phyloP scores from a whole-genome alignment of 2,797 vertebrate species.

The Gambelia wislizenii region DNA sequence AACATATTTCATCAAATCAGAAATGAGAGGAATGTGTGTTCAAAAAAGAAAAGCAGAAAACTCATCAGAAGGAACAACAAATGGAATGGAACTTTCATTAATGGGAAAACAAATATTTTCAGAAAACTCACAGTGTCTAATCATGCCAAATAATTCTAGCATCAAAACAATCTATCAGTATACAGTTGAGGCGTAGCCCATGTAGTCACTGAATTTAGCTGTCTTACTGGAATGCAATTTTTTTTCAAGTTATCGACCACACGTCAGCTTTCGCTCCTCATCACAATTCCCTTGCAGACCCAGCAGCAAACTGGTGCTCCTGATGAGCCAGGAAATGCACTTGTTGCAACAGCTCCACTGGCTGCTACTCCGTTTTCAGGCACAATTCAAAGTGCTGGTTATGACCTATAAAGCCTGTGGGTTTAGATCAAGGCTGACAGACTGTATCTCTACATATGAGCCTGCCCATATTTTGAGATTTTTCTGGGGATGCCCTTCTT shows the following conservation, averaged over 20 bases:
- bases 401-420: too few relatives aligned
- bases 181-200: slow-evolving; percentile 29
- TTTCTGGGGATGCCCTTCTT: too few relatives aligned
- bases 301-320: too few relatives aligned
- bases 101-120: slow-evolving; percentile 37
- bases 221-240: slow-evolving; percentile 31
- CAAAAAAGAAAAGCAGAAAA: not conserved
- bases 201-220: slow-evolving; percentile 23
- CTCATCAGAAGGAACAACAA: slow-evolving; percentile 44
- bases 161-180: slow-evolving; percentile 28
- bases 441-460: too few relatives aligned
- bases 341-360: too few relatives aligned
- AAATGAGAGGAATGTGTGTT: slow-evolving; percentile 42
- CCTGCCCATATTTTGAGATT: too few relatives aligned
- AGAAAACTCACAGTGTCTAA: slow-evolving; percentile 40
- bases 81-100: slow-evolving; percentile 9
- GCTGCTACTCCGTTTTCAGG: too few relatives aligned
- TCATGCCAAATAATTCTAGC: slow-evolving; percentile 35
- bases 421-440: too few relatives aligned
- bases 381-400: too few relatives aligned
- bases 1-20: slow-evolving; percentile 54
- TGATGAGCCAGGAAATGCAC: too few relatives aligned
- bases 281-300: too few relatives aligned
- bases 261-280: slow-evolving; percentile 28
- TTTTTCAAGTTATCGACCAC: slow-evolving; percentile 10